Base-by-base conservation (phyloP, 1,140 invertebrate species). In the Musca vetustissima region DNA sequence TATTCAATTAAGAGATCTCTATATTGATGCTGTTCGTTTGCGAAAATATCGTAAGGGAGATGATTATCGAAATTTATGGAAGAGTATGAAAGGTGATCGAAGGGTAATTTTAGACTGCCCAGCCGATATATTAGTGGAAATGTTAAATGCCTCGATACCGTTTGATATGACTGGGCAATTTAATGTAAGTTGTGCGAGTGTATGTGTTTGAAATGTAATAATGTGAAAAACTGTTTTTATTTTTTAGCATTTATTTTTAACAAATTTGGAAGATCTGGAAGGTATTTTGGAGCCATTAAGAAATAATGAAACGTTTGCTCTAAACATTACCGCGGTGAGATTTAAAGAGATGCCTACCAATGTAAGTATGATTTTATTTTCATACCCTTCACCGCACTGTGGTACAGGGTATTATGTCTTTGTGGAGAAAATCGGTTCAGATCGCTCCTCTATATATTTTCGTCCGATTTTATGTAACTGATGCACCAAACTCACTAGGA, bases 41-140 rank as follows among this genome's bases (percentile, higher is more conserved):
- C 84, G 86, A 28, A 87, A 88, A 74, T 79, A 91, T 6, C 78
- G 76, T 1, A 80, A 84, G 9, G 74, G 76, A 2, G 86, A 80
- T 6, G 78, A 80, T 50, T 75, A 69, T 22, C 66, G 90, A 11
- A 83, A 86, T 1, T 76, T 93, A 64, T 83, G 93, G 72, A 93
- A 92, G 75, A 88, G 92, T 73, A 87, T 93, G 49, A 85, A 87
- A 36, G 83, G 85, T 0, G 88, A 91, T 71, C 85, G 84, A 15
- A 86, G 89, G 73, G 87, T 95, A 28, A 83, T 95, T 13, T 73
- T 95, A 15, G 92, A 94, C 74, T 91, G 92, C 71, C 72, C 82
- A 0, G 83, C 86, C 1, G 84, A 88, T 1, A 85, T 86, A 70
- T 83, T 92, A 4, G 73, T 85, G 0, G 76, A 85, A 0, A 78